Percentiles rank a stretch among this genome's conserved stretches.
phyloP scores from a whole-genome alignment of 53 echinoderm and acorn worm species.

The Pentamera pediparva region DNA sequence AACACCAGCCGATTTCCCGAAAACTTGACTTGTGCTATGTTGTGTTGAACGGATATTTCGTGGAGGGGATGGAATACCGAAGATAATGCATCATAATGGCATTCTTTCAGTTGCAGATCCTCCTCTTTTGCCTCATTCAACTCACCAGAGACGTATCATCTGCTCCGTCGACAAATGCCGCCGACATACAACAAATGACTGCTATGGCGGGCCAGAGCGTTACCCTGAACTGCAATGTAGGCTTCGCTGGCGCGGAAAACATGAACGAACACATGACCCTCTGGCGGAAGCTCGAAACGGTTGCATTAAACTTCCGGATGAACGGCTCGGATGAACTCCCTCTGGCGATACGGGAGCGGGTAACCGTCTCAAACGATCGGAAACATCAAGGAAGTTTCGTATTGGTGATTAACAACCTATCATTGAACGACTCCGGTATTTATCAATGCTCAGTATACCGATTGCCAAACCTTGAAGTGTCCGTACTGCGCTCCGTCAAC shows the following conservation, averaged over 20 bases:
- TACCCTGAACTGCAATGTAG: background rate
- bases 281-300: slow-evolving; percentile 9
- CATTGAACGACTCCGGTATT: slow-evolving; percentile 5
- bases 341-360: background rate
- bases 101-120: too few species aligned
- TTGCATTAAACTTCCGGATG: background rate
- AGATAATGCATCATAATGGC: too few species aligned
- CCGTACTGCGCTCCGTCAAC: slow-evolving; percentile 10
- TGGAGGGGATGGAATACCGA: too few species aligned
- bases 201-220: background rate
- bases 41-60: too few species aligned
- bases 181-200: background rate
- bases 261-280: background rate
- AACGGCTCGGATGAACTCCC: background rate
- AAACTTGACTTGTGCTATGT: too few species aligned
- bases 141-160: background rate
- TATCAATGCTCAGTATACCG: slow-evolving; percentile 13
- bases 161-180: background rate
- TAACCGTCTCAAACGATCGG: background rate
- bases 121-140: too few species aligned
- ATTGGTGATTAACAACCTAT: slow-evolving; percentile 2
- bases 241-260: background rate
- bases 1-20: too few species aligned
- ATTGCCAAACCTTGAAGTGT: slow-evolving; percentile 5
- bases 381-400: slow-evolving; percentile 3